Evolutionary conservation across 1,140 invertebrate genomes (phyloP).

Genomic region (Amphibalanus amphitrite): DNA sequence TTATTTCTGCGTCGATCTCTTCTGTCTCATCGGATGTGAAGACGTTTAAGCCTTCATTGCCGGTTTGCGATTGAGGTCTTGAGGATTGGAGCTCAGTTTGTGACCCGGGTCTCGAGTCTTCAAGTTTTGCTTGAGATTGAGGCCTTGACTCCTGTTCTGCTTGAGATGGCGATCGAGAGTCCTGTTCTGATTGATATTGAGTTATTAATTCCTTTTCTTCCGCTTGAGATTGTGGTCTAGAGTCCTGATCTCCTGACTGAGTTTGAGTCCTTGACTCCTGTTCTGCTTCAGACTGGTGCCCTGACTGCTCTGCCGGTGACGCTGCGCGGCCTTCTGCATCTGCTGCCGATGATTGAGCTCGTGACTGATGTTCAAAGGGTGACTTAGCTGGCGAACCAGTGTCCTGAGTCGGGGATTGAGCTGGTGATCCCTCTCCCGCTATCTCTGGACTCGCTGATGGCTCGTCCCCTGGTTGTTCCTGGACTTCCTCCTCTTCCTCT

Average conservation of each 20-base stretch:
- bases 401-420: background rate
- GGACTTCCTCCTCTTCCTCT: too few relatives aligned
- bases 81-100: background rate
- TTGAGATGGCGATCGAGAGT: background rate
- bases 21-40: too few relatives aligned
- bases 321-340: too few relatives aligned
- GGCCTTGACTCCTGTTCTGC: background rate
- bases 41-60: too few relatives aligned
- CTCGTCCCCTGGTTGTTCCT: too few relatives aligned
- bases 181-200: background rate
- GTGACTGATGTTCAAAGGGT: background rate
- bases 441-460: too few relatives aligned
- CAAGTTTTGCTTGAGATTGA: background rate
- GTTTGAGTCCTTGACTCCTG: background rate
- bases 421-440: background rate
- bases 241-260: background rate
- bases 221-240: background rate
- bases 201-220: background rate
- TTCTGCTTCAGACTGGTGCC: background rate
- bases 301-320: too few relatives aligned
- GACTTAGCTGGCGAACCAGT: background rate
- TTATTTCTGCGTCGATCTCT: too few relatives aligned
- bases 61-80: background rate
- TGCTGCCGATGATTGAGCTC: background rate
- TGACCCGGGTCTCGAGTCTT: background rate